A percentile compares a stretch with the other conserved stretches of the same genome.
These are phyloP conservation scores for Leucoptera coffeella DNA, from an alignment of 2,888 invertebrate genomes.

Conservation along the genomic window DNA sequence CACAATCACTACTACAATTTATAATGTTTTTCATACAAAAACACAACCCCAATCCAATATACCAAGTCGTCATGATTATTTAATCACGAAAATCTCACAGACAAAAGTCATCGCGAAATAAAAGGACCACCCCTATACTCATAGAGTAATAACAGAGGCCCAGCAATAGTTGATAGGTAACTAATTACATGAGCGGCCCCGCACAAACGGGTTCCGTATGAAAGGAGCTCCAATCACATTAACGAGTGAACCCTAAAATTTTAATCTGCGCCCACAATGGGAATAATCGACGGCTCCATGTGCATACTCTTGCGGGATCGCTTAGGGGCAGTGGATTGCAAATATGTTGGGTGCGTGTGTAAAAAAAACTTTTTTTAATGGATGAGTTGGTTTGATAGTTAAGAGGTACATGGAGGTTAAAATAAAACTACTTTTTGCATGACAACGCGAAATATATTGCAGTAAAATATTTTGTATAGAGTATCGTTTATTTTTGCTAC, in stretches of 20 bases:
- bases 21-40: no score
- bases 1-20: no score
- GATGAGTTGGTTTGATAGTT: background rate
- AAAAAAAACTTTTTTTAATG: background rate
- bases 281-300: conserved; percentile 42
- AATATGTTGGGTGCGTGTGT: conserved; percentile 1
- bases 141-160: no score
- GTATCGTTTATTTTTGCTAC: no score
- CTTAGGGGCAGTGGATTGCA: conserved; percentile 26
- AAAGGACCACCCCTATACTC: no score
- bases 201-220: background rate
- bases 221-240: conserved; percentile 48
- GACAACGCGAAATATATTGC: background rate
- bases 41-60: no score
- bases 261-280: conserved; percentile 47
- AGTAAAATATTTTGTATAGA: background rate
- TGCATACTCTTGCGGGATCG: conserved; percentile 51
- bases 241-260: conserved; percentile 51
- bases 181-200: conserved; percentile 15
- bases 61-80: no score
- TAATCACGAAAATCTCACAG: no score
- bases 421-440: background rate
- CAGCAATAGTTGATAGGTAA: conserved; percentile 16
- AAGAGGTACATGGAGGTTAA: background rate
- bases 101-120: no score